A percentile compares a stretch with the other conserved stretches of the same genome.
phyloP scores from a whole-genome alignment of 1,140 invertebrate species.

The Teleopsis dalmanni region DNA sequence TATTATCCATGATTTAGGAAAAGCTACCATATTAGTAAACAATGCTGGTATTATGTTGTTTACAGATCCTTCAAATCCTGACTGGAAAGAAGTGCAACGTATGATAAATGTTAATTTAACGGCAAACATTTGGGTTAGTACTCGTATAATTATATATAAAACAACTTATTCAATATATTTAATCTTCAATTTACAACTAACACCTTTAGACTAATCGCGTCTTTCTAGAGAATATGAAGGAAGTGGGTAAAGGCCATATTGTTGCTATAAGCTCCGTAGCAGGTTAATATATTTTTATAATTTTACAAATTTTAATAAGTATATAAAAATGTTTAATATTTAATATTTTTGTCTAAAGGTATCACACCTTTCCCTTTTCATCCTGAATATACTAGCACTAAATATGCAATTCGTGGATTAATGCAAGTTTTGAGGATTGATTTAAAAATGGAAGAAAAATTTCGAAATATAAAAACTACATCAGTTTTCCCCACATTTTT shows the following conservation, averaged over 20 bases:
- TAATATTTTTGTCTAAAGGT: constrained; percentile 46
- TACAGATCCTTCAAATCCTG: not conserved
- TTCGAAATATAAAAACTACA: not conserved
- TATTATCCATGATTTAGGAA: constrained; percentile 12
- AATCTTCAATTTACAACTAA: too few species aligned
- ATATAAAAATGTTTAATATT: not conserved
- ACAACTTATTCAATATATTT: too few species aligned
- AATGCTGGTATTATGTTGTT: constrained; percentile 15
- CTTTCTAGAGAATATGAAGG: constrained; percentile 76
- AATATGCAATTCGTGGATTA: constrained; percentile 62
- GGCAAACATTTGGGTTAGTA: constrained; percentile 15
- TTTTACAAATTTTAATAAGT: not conserved
- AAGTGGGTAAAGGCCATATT: constrained; percentile 70
- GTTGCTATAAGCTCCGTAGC: constrained; percentile 76
- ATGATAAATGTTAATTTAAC: constrained; percentile 14
- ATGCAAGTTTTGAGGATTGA: constrained; percentile 54
- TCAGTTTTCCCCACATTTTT: constrained; percentile 9
- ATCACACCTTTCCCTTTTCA: not conserved
- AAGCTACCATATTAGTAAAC: constrained; percentile 15
- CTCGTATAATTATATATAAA: too few species aligned
- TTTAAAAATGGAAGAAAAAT: not conserved
- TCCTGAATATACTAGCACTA: constrained; percentile 55
- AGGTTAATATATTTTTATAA: constrained; percentile 27
- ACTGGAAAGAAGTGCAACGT: not conserved
- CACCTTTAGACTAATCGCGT: constrained; percentile 53